Evolutionary conservation across 2,797 vertebrate species (phyloP).

Genomic region (Propithecus deckenii): DNA sequence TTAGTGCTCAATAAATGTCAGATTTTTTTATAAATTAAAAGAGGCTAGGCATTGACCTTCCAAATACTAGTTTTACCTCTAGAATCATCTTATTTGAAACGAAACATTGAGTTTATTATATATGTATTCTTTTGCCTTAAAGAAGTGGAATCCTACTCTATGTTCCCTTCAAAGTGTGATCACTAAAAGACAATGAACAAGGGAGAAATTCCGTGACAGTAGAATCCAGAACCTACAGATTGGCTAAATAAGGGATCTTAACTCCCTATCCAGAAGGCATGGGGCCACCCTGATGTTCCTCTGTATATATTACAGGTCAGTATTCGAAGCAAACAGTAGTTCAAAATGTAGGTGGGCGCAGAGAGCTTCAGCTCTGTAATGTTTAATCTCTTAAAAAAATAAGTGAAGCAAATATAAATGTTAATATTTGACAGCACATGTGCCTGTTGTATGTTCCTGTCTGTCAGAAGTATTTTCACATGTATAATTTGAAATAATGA

Average conservation of each 20-base stretch:
- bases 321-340: neutral
- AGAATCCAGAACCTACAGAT: neutral
- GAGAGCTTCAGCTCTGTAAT: neutral
- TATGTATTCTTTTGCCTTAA: neutral
- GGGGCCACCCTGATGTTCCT: neutral
- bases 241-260: neutral
- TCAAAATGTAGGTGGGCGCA: neutral
- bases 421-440: neutral
- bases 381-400: neutral
- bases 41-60: neutral
- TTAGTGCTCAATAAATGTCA: neutral
- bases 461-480: neutral
- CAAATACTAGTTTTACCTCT: neutral
- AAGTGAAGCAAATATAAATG: neutral
- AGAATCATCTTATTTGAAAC: neutral
- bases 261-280: accelerated
- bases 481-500: neutral
- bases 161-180: neutral
- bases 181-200: neutral
- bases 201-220: neutral
- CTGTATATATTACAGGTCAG: neutral
- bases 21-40: neutral
- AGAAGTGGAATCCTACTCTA: neutral
- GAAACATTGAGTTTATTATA: neutral
- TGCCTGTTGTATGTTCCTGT: neutral